Evolutionary conservation across 2,888 invertebrate genomes (phyloP).

Genomic region (Andrena flavipes): DNA sequence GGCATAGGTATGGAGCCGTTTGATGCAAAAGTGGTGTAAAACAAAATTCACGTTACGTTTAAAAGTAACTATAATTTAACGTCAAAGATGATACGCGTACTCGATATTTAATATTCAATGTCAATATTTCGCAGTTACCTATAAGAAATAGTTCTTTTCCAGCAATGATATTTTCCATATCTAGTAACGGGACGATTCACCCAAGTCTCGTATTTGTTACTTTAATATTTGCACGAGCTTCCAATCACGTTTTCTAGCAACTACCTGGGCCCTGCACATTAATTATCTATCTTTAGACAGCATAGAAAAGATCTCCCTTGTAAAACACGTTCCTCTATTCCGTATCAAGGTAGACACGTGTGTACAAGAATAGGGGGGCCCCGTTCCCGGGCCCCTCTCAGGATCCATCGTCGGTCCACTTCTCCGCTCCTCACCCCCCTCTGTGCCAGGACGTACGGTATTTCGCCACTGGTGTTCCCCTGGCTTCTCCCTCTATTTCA

Average conservation of each 20-base stretch:
- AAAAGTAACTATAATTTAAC: too few relatives aligned
- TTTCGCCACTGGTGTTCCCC: slow-evolving; percentile 40
- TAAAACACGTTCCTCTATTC: not conserved
- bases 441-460: slow-evolving; percentile 35
- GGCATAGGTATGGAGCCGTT: too few relatives aligned
- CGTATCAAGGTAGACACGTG: slow-evolving; percentile 39
- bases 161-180: not conserved
- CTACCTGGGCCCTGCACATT: not conserved
- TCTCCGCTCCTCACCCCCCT: slow-evolving; percentile 7
- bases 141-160: not conserved
- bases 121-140: too few relatives aligned
- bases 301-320: slow-evolving; percentile 5
- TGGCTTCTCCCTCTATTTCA: slow-evolving; percentile 42
- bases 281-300: not conserved
- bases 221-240: not conserved
- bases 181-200: not conserved
- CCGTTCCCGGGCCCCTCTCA: slow-evolving; percentile 14
- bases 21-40: too few relatives aligned
- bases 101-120: too few relatives aligned
- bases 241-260: not conserved
- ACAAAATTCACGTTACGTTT: too few relatives aligned
- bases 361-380: slow-evolving; percentile 32
- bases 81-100: too few relatives aligned
- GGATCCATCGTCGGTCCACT: slow-evolving; percentile 34
- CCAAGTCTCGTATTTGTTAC: not conserved